Percentiles rank a stretch among this genome's conserved stretches.
Evolutionary conservation across 2,797 vertebrate genomes (phyloP).

Genomic region (Nothura maculosa): DNA sequence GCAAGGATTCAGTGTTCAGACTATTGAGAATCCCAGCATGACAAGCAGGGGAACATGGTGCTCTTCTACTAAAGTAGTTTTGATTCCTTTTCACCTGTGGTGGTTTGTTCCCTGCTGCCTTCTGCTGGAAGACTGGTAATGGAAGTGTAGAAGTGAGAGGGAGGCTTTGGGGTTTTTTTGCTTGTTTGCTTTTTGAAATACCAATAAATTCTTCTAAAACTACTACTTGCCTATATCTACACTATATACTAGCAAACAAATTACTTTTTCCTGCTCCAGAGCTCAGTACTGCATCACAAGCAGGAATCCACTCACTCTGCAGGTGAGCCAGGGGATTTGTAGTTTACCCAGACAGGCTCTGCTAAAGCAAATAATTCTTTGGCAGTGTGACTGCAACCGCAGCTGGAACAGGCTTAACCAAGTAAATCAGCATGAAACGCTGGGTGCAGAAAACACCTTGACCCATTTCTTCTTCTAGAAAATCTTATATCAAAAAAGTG

Average conservation of each 20-base stretch:
- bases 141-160: not conserved
- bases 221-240: not conserved
- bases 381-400: not conserved
- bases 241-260: not conserved
- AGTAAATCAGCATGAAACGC: not conserved
- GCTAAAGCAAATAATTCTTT: slow-evolving; percentile 23
- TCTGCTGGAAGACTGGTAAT: fast-evolving
- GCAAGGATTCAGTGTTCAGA: not conserved
- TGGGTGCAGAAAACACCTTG: not conserved
- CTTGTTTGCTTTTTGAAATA: not conserved
- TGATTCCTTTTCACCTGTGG: not conserved
- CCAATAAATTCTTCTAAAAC: not conserved
- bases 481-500: not conserved
- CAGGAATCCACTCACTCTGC: not conserved
- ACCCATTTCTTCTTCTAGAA: not conserved
- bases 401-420: not conserved
- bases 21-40: not conserved
- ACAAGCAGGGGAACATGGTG: fast-evolving
- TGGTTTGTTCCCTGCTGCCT: not conserved
- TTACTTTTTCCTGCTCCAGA: not conserved
- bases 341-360: slow-evolving; percentile 22
- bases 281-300: not conserved
- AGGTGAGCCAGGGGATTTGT: not conserved
- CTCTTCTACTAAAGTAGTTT: not conserved
- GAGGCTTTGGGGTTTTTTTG: not conserved